phyloP scores from a whole-genome alignment of 1,140 invertebrate genomes.

The Cyclina sinensis region DNA sequence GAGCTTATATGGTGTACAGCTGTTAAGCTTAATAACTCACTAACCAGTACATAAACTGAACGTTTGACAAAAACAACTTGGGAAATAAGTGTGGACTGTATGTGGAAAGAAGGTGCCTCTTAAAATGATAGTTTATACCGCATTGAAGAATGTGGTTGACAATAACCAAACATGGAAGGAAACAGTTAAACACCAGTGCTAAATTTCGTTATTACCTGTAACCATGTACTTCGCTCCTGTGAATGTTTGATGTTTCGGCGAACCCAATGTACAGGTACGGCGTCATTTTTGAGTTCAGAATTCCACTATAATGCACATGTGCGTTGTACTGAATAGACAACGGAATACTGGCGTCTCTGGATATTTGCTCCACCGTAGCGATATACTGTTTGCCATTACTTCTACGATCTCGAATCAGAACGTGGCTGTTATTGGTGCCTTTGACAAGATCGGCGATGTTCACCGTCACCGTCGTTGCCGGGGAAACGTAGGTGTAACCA shows the following conservation, averaged over 20 bases:
- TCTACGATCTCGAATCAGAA: neutral
- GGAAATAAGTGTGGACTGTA: too few relatives aligned
- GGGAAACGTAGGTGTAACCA: constrained; percentile 51
- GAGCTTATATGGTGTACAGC: too few relatives aligned
- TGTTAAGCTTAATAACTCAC: too few relatives aligned
- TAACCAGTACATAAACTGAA: too few relatives aligned
- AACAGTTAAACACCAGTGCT: too few relatives aligned
- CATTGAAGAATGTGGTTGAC: too few relatives aligned
- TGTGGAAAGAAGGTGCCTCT: too few relatives aligned
- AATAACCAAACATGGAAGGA: too few relatives aligned
- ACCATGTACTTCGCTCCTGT: neutral
- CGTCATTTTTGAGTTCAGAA: constrained; percentile 30
- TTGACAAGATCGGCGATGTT: constrained; percentile 7
- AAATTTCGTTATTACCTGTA: constrained; percentile 19
- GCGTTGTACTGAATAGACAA: constrained; percentile 18
- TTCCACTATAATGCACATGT: neutral
- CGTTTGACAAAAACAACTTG: too few relatives aligned
- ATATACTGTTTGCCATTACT: constrained; percentile 20
- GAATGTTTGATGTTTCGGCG: neutral
- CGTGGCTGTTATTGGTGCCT: constrained; percentile 27
- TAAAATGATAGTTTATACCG: too few relatives aligned
- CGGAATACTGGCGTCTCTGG: neutral
- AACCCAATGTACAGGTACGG: constrained; percentile 50
- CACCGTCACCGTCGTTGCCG: neutral
- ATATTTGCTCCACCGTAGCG: neutral